Evolutionary conservation across 2,113 vertebrate species (phyloP), one percentile per base, ranked within the genome.

Genomic region (Thinocorus orbignyianus): DNA sequence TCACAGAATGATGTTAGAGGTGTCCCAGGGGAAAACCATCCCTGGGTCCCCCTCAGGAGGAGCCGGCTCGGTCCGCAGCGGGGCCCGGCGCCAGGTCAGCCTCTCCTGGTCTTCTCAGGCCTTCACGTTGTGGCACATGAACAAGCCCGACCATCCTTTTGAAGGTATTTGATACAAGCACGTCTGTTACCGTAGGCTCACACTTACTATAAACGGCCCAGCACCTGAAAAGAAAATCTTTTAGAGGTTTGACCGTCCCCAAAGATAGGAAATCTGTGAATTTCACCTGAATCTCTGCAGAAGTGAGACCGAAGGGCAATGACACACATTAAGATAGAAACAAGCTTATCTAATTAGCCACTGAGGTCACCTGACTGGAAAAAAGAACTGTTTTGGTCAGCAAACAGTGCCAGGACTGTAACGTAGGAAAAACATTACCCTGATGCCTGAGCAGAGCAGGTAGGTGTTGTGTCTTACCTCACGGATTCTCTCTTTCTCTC

Each of bases 61-160:
- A 16, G 51, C 26, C 26, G 28, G 28, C 52, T 30, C 52, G 14
- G 28, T 54, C 49, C 5, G 16, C 52, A 54, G 52, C 16, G 6
- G 52, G 52, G 11, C 52, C 28, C 28, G 10, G 51, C 16, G 9
- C 52, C 10, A 17, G 26, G 15, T 10, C 17, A 30, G 16, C 52
- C 15, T 54, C 51, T 54, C 28, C 28, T 61, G 41, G 41, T 41
- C 41, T 30, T 55, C 30, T 49, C 13, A 28, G 35, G 22, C 24
- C 28, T 60, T 76, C 33, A 30, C n/a, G n/a, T 58, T 4, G 13
- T 13, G 39, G 26, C 44, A 35, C 33, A 16, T 1, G 17, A 39
- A 30, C 6, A 7, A 68, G 33, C 24, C 35, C 1, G 0, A 30
- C 11, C 9, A 11, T 12, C 4, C 9, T 37, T 58, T 11, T 42